These are phyloP conservation scores for Drosophila equinoxialis DNA, from an alignment of 1,140 invertebrate species.

Conservation along the genomic window DNA sequence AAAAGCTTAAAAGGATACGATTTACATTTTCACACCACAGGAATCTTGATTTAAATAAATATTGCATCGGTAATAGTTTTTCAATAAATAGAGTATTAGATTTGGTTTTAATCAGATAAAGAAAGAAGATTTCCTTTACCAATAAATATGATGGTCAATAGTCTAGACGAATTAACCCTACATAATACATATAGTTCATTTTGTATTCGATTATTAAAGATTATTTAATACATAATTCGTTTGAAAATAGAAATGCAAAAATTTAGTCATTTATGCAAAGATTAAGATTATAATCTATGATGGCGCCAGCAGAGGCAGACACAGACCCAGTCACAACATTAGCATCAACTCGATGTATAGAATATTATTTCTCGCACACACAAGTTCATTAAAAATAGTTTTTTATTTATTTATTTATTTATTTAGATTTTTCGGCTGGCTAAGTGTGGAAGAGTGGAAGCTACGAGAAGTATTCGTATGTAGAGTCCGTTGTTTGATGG, in stretches of 20 bases:
- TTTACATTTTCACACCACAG: no score
- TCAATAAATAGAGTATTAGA: no score
- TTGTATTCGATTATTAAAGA: neutral
- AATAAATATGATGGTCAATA: no score
- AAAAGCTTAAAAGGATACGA: no score
- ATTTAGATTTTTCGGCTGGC: slow-evolving; percentile 7
- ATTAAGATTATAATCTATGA: slow-evolving; percentile 16
- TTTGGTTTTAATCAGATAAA: no score
- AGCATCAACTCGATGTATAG: neutral
- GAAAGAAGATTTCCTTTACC: no score
- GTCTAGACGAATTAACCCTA: no score
- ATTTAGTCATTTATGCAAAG: slow-evolving; percentile 3
- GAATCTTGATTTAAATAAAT: no score
- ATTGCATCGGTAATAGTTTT: no score
- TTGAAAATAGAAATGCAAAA: slow-evolving; percentile 6
- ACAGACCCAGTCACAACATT: neutral
- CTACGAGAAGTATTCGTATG: neutral
- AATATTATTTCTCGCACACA: slow-evolving; percentile 33
- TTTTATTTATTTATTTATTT: slow-evolving; percentile 50
- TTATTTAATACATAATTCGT: neutral
- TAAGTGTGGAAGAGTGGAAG: slow-evolving; percentile 13
- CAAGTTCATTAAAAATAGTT: slow-evolving; percentile 46
- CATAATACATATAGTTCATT: no score
- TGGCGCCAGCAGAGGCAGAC: slow-evolving; percentile 4
- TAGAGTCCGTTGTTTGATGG: slow-evolving; percentile 8